Evolutionary conservation across 2,797 vertebrate species (phyloP).

Genomic region (Oreortyx pictus): DNA sequence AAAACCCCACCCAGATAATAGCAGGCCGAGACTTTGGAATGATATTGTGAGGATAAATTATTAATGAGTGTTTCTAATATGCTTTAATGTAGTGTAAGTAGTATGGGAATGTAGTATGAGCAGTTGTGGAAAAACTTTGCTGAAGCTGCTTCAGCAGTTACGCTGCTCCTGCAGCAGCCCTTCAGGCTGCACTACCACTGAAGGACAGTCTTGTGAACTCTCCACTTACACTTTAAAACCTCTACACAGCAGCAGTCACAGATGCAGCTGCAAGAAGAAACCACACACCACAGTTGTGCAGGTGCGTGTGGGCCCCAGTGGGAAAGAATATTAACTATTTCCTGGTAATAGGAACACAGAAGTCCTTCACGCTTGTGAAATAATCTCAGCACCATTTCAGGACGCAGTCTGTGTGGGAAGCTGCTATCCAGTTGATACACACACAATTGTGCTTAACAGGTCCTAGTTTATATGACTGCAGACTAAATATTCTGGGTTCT

Average conservation of each 20-base stretch:
- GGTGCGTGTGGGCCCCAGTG: conserved; percentile 78
- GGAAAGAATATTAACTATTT: conserved; percentile 82
- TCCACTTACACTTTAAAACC: conserved; percentile 75
- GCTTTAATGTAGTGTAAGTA: not conserved
- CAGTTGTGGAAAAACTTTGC: not conserved
- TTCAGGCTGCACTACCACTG: conserved; percentile 67
- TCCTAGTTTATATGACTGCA: not conserved
- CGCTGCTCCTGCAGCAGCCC: conserved; percentile 54
- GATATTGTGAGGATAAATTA: not conserved
- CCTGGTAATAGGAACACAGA: conserved; percentile 73
- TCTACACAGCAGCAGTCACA: conserved; percentile 66
- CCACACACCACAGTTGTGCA: conserved; percentile 83
- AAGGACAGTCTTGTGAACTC: conserved; percentile 67
- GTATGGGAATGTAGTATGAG: not conserved
- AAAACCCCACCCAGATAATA: not conserved
- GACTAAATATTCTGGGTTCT: not conserved
- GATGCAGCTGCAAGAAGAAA: conserved; percentile 84
- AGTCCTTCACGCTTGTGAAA: not conserved
- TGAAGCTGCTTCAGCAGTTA: conserved; percentile 43
- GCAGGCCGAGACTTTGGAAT: not conserved
- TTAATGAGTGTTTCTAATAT: not conserved
- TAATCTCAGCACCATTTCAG: conserved; percentile 36
- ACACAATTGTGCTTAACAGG: not conserved
- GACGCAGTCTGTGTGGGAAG: not conserved
- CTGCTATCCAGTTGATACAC: not conserved